Base-by-base conservation (phyloP, 2,797 vertebrate species). In the Rhadinocentrus ornatus region DNA sequence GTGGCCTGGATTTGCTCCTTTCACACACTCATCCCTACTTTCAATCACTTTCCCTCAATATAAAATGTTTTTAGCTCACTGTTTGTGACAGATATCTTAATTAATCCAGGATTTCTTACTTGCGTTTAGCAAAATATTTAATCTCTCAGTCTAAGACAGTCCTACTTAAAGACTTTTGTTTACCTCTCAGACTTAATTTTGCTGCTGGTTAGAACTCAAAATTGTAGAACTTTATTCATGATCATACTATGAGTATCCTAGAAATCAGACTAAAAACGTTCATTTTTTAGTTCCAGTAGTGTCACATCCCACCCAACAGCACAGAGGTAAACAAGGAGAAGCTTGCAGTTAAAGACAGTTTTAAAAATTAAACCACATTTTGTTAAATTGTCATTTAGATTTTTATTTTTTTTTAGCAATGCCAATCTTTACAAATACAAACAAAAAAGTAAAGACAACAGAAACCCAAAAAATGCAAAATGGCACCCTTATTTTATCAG, bases 1-100 rank as follows among this genome's bases (percentile, higher is more conserved):
- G 35, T 20, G 71, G 55, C 22, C 26, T 68, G 61, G 0, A 35
- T 65, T 75, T 24, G 65, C 50, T 72, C 24, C 37, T 31, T 67
- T 77, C 62, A 78, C 69, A 76, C 73, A 77, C 20, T 27, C 4
- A 26, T 48, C n/a, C n/a, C 50, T 32, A 62, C 24, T 44, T 66
- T 58, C 60, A 15, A 53, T 53, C 32, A 46, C 41, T 27, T 34
- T 58, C 27, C 56, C 29, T 62, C 10, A 62, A 46, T 37, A 64
- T 35, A n/a, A 32, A 15, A 15, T 2, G 1, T 52, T 66, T 46
- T 15, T 3, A 39, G 15, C n/a, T 55, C 53, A 55, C 15, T 15
- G 12, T 55, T 31, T 26, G 11, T 12, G 15, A 6, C 24, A 53
- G 10, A 31, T 31, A 8, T 54, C 24, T 54, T 15, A 27, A 18